A percentile compares a stretch with the other conserved stretches of the same genome.
Conservation (phyloP, 2,888 invertebrate species). For the Lissocephala sabroskyi region DNA sequence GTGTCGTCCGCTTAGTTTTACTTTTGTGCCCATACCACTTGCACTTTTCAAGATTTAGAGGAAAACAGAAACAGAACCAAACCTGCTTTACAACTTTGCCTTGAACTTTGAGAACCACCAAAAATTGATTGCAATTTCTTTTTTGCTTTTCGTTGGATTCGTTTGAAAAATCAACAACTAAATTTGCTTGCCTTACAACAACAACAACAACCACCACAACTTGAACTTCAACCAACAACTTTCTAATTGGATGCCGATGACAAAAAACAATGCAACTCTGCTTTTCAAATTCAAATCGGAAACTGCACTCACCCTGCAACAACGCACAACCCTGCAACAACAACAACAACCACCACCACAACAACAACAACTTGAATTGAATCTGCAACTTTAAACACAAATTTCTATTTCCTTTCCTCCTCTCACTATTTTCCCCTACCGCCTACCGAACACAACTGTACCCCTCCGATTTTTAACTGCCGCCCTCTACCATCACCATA, state of each 20-base stretch:
- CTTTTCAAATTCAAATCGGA: not conserved
- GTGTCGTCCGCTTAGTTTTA: not conserved
- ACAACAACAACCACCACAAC: slow-evolving; percentile 21
- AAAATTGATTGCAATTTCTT: not conserved
- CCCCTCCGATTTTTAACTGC: too few relatives aligned
- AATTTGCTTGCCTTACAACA: slow-evolving; percentile 52
- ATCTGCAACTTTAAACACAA: not conserved
- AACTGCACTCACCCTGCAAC: not conserved
- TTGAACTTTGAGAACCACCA: not conserved
- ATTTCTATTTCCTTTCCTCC: too few relatives aligned
- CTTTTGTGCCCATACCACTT: not conserved
- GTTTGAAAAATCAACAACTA: slow-evolving; percentile 17
- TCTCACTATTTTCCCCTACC: slow-evolving; percentile 10
- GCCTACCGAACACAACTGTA: too few relatives aligned
- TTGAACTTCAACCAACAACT: slow-evolving; percentile 21
- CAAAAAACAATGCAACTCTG: not conserved
- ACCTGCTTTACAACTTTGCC: not conserved
- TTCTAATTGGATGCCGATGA: slow-evolving; percentile 29
- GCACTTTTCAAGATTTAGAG: not conserved
- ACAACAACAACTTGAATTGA: slow-evolving; percentile 10
- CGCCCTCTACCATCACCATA: slow-evolving; percentile 17
- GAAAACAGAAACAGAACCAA: too few relatives aligned
- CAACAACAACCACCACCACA: slow-evolving; percentile 6
- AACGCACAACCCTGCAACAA: slow-evolving; percentile 11
- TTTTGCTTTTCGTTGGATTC: slow-evolving; percentile 8